Evolutionary conservation across 2,888 invertebrate species (phyloP), one percentile per base, ranked within the genome.

Genomic region (Gymnoscelis rufifasciata): DNA sequence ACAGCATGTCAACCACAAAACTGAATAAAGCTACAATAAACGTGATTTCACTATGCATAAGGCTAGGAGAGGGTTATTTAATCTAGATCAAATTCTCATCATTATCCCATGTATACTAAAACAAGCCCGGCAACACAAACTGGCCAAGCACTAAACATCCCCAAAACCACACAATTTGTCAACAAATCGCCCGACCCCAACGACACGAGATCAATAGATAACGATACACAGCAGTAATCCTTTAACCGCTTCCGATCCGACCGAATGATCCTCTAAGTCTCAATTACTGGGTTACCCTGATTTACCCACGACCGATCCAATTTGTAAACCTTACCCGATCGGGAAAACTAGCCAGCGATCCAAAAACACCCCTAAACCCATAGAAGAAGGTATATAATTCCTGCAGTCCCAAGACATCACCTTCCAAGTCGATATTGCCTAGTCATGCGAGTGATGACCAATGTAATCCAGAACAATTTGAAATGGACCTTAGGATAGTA

Each of bases 361-460:
- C 27, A 73, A 64, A 65, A 51, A 29, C 45, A 53, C 69, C 71
- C 60, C 37, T 68, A 69, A 40, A 3, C 23, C 23, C 6, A 13
- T 14, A 8, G 0, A 5, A 36, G 8, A 59, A 47, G 51, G 52
- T 14, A 11, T 28, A 48, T 41, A 49, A 56, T 64, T 28, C 19
- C 27, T 7, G 2, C 2, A 2, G 7, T 7, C n/a, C 7, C 11
- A 37, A 49, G 51, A 60, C 57, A 69, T 81, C 81, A 78, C 82
- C 79, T 83, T 78, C 64, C 66, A 63, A 81, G 80, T 75, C 87
- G 80, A 87, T 87, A 83, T 82, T 83, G 87, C 72, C 78, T 87
- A 86, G 86, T 88, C 87, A 88, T 84, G 82, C 87, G 79, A 78
- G 78, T 86, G 86, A 86, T 87, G 86, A 83, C 86, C 87, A 78